These are phyloP conservation scores for Urocitellus parryii DNA, from an alignment of 2,113 vertebrate species.

Conservation along the genomic window DNA sequence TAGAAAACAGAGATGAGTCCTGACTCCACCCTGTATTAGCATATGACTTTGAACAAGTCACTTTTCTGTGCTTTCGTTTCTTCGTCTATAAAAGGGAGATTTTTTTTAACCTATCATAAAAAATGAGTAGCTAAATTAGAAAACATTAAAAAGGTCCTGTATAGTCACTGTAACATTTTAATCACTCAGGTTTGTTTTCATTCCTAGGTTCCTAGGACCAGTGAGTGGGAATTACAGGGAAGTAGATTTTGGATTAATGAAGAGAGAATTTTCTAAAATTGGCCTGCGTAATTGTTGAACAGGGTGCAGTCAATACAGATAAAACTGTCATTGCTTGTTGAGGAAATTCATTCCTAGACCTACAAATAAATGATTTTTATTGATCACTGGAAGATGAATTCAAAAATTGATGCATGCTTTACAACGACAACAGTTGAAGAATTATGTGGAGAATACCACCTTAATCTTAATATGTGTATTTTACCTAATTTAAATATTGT, in stretches of 20 bases:
- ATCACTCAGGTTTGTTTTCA: neutral
- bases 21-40: neutral
- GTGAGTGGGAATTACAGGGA: neutral
- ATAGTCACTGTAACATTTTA: neutral
- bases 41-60: neutral
- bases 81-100: neutral
- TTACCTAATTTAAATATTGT: neutral
- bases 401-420: neutral
- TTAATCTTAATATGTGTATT: neutral
- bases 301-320: neutral
- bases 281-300: neutral
- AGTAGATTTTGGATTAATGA: neutral
- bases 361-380: neutral
- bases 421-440: neutral
- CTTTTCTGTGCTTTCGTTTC: neutral
- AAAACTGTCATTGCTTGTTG: neutral
- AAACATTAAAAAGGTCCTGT: neutral
- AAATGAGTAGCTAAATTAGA: neutral
- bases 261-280: neutral
- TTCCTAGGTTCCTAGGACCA: neutral
- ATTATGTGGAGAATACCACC: neutral
- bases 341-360: neutral
- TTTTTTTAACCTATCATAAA: neutral
- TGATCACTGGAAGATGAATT: neutral
- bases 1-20: neutral